Base-by-base conservation (phyloP, 2,888 invertebrate genomes). In the Pollenia angustigena region DNA sequence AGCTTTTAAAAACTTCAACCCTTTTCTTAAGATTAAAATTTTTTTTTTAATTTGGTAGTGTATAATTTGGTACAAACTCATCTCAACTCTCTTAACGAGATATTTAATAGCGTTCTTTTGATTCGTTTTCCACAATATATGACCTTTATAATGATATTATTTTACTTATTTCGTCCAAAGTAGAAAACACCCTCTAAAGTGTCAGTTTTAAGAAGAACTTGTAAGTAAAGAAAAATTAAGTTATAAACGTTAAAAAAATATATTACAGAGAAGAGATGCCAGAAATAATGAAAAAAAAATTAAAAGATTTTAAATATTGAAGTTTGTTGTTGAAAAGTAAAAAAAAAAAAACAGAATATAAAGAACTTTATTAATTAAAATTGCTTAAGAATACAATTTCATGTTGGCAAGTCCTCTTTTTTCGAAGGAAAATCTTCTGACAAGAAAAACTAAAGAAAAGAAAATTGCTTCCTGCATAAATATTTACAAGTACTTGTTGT, bases 281-380 rank as follows among this genome's bases (percentile, higher is more conserved):
- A 32, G 44, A 58, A 32, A 32, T 32, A 32, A 32, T 32, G 11
- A 0, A 14, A 18, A 44, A 44, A 56, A 11, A 52, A 32, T 52
- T 16, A 50, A 60, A 32, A 80, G 4, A 18, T 60, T 60, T 52
- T 9, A 52, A 62, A 56, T 11, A 23, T 64, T 75, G 14, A 11
- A 46, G 32, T n/a, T 79, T 44, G 46, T 14, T 16, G 62, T 46
- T 58, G n/a, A 48, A 56, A 74, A 66, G 11, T 40, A 62, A 16
- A 40, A 76, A 18, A 6, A 72, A 78, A 18, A n/a, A 23, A 23
- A 23, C 23, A 23, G 23, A 23, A 12, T 10, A 64, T 66, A 8
- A 74, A 74, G 81, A 86, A 86, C 75, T 86, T 86, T 86, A 71
- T 83, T 86, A 83, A 86, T 86, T 86, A 86, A 86, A 86, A 83